A percentile compares a stretch with the other conserved stretches of the same genome.
Evolutionary conservation across 1,140 invertebrate species (phyloP).

Genomic region (Leptinotarsa texana): DNA sequence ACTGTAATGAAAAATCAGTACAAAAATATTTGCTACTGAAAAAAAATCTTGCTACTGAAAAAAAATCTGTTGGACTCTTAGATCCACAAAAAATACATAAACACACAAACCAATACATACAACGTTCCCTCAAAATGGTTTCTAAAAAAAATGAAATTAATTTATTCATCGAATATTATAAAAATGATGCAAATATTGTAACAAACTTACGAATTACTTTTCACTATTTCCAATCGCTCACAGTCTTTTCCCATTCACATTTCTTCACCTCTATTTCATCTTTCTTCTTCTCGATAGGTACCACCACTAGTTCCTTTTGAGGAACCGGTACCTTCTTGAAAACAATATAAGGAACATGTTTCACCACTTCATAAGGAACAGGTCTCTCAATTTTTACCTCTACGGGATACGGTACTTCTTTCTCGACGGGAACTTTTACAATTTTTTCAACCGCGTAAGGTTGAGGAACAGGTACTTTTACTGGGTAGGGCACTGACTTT

Average conservation of each 20-base stretch:
- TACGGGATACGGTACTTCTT: conserved; percentile 66
- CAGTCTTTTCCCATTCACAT: conserved; percentile 21
- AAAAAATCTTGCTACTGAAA: too few relatives aligned
- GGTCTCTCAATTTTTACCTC: conserved; percentile 66
- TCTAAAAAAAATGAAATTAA: too few relatives aligned
- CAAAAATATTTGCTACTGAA: too few relatives aligned
- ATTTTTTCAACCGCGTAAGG: conserved; percentile 69
- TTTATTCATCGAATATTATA: neutral
- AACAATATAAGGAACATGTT: conserved; percentile 65
- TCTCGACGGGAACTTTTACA: conserved; percentile 68
- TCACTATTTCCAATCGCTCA: neutral
- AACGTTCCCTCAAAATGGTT: too few relatives aligned
- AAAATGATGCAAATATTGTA: neutral
- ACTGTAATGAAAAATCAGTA: too few relatives aligned
- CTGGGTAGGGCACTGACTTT: conserved; percentile 61
- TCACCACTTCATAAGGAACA: conserved; percentile 69
- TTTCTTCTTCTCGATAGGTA: conserved; percentile 50
- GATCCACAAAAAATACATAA: too few relatives aligned
- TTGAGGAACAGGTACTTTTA: conserved; percentile 65
- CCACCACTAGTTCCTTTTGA: conserved; percentile 63
- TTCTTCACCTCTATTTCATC: conserved; percentile 24
- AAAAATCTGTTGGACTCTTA: too few relatives aligned
- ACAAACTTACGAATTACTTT: neutral
- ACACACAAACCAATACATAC: too few relatives aligned
- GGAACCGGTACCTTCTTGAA: conserved; percentile 61